phyloP scores from a whole-genome alignment of 2,113 vertebrate genomes.

The Oxyruncus cristatus region DNA sequence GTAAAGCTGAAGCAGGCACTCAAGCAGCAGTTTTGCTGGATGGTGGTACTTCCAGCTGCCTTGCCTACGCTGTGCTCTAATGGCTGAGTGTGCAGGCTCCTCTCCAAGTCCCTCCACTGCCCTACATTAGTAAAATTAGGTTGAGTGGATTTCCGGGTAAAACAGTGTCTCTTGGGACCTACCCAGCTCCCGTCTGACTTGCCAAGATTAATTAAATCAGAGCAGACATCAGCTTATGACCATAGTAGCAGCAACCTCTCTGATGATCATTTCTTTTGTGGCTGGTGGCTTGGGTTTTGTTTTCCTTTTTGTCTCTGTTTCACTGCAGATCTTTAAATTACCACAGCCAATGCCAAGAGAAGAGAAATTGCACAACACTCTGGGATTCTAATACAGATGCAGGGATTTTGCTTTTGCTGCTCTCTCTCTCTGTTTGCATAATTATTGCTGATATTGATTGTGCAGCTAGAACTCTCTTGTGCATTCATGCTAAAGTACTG shows the following conservation, averaged over 20 bases:
- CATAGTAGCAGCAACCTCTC: conserved; percentile 69
- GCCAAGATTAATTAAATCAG: conserved; percentile 80
- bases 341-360: conserved; percentile 27
- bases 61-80: conserved; percentile 58
- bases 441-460: conserved; percentile 23
- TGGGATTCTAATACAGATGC: conserved; percentile 16
- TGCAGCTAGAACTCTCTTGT: not conserved
- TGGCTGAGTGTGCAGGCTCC: conserved; percentile 69
- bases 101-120: conserved; percentile 72
- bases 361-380: conserved; percentile 29
- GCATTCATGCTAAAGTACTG: not conserved
- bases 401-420: conserved; percentile 26
- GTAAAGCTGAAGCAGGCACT: conserved; percentile 1
- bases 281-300: conserved; percentile 56
- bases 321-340: conserved; percentile 65
- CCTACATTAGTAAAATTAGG: conserved; percentile 82
- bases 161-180: conserved; percentile 78
- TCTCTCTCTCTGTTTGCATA: conserved; percentile 30
- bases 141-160: conserved; percentile 82
- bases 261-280: conserved; percentile 64
- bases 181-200: conserved; percentile 73
- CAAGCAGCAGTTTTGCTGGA: conserved; percentile 39
- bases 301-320: conserved; percentile 55
- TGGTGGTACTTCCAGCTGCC: conserved; percentile 70
- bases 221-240: conserved; percentile 72